These are phyloP conservation scores for Seriola aureovittata DNA, from an alignment of 2,113 vertebrate genomes.

Conservation along the genomic window DNA sequence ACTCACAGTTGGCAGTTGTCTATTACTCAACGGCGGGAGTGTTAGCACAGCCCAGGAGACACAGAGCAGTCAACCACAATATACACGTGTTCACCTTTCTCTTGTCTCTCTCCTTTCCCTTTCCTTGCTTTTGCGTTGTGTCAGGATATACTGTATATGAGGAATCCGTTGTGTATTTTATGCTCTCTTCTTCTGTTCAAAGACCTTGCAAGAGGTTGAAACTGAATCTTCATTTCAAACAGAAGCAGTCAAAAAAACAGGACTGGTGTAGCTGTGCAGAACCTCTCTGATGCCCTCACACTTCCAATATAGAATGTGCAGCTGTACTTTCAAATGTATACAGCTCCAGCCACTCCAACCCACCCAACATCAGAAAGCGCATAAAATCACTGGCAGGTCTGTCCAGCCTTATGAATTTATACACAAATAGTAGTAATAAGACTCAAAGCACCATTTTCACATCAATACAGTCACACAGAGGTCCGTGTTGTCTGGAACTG, in stretches of 20 bases:
- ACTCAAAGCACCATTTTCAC: too few species aligned
- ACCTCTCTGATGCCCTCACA: not conserved
- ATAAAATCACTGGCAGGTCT: too few species aligned
- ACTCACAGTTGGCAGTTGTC: not conserved
- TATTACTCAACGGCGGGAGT: too few species aligned
- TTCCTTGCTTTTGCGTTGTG: not conserved
- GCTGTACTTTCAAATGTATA: not conserved
- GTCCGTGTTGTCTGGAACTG: not conserved
- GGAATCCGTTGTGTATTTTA: not conserved
- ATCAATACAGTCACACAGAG: not conserved
- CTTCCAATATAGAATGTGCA: not conserved
- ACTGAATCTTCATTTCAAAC: not conserved
- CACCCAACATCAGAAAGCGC: not conserved
- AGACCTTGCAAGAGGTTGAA: not conserved
- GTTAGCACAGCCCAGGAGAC: too few species aligned
- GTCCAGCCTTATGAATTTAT: not conserved
- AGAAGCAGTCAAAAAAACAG: not conserved
- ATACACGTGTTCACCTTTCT: not conserved
- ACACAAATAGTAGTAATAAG: not conserved
- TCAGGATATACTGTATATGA: not conserved
- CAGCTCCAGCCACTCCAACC: not conserved
- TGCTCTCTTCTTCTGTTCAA: not conserved
- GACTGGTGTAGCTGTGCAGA: not conserved
- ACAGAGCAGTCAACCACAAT: too few species aligned
- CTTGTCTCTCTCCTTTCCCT: not conserved